Evolutionary conservation across 2,797 vertebrate species (phyloP).

Genomic region (Hippoglossus hippoglossus): DNA sequence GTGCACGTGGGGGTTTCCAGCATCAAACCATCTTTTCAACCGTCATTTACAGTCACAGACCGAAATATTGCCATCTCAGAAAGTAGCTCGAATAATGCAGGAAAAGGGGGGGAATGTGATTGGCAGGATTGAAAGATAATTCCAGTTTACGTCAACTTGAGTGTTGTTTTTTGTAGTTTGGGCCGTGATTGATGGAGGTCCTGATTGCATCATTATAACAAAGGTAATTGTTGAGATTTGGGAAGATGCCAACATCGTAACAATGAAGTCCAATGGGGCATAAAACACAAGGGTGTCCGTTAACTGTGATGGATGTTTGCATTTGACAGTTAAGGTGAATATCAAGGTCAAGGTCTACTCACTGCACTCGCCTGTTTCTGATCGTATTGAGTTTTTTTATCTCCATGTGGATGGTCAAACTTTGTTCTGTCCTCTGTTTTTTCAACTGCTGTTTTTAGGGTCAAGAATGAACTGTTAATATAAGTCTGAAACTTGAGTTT

Average conservation of each 20-base stretch:
- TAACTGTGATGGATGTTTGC: slow-evolving; percentile 12
- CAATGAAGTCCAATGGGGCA: slow-evolving; percentile 3
- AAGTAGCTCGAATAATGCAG: slow-evolving; percentile 6
- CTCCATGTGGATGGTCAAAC: not conserved
- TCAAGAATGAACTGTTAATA: too few relatives aligned
- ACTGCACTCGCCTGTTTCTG: not conserved
- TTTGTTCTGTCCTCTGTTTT: not conserved
- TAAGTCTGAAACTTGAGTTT: too few relatives aligned
- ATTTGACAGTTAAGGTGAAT: not conserved
- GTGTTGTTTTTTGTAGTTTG: not conserved
- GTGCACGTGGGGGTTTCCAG: slow-evolving; percentile 50
- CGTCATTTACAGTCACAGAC: slow-evolving; percentile 46
- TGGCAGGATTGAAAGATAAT: slow-evolving; percentile 11
- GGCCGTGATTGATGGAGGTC: not conserved
- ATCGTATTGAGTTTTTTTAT: not conserved
- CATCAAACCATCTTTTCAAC: slow-evolving; percentile 44
- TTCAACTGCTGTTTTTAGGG: too few relatives aligned
- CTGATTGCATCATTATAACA: not conserved
- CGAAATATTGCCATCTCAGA: slow-evolving; percentile 15
- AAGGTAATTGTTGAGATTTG: slow-evolving; percentile 6
- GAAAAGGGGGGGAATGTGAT: slow-evolving; percentile 13
- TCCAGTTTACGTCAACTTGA: not conserved
- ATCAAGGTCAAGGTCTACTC: not conserved
- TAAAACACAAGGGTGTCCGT: not conserved
- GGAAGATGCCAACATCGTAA: not conserved